phyloP scores from a whole-genome alignment of 2,113 vertebrate species.

The Cairina moschata region DNA sequence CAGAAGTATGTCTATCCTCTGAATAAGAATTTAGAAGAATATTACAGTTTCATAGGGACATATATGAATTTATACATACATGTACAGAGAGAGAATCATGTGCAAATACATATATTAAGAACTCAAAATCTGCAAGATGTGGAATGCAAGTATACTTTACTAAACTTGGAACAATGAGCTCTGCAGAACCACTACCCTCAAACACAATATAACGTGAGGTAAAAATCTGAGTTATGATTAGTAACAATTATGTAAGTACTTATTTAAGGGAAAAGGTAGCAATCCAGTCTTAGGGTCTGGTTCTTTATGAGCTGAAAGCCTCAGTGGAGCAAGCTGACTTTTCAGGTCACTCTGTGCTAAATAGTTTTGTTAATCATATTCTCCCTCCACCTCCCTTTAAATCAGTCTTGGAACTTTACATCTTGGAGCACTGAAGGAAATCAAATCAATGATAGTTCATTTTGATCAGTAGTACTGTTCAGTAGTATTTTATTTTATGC shows the following conservation, averaged over 20 bases:
- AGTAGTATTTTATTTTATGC: neutral
- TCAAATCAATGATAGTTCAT: neutral
- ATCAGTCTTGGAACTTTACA: neutral
- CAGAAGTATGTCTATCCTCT: neutral
- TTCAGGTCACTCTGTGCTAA: neutral
- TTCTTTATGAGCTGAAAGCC: neutral
- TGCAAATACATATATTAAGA: neutral
- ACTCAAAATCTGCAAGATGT: neutral
- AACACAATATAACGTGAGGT: neutral
- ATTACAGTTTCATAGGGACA: neutral
- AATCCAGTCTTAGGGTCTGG: neutral
- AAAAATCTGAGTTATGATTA: neutral
- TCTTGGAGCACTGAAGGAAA: neutral
- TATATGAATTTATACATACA: neutral
- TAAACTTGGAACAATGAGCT: neutral
- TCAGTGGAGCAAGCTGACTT: neutral
- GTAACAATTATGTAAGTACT: neutral
- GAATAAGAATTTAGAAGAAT: neutral
- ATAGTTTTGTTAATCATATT: neutral
- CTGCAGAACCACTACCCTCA: neutral
- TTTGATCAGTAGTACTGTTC: neutral
- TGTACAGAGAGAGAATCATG: neutral
- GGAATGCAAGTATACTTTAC: neutral
- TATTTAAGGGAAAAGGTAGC: neutral
- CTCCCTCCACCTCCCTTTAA: neutral